Base-by-base conservation (phyloP, 1,140 invertebrate species). In the Maconellicoccus hirsutus region DNA sequence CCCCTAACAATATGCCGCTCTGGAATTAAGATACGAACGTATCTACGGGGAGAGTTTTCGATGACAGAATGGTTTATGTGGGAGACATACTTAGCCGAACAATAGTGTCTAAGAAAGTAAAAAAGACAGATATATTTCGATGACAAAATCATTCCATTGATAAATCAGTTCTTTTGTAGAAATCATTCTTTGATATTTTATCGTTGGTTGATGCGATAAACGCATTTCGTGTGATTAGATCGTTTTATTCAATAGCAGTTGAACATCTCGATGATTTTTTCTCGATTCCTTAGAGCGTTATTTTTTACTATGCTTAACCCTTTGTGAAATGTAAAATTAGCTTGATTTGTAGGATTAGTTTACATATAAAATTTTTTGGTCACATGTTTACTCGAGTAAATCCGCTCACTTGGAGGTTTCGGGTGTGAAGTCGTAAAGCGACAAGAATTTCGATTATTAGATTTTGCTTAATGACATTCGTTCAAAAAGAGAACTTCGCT, bases 41-140 rank as follows among this genome's bases (percentile, higher is more conserved):
- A 33, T 12, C 3, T 33, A 33, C 29, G 29, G 29, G 29, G 52
- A 59, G 52, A 59, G n/a, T 59, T 59, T 59, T 59, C 52, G 52
- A 59, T 59, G 52, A 59, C 52, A 59, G 52, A 59, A 59, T 59
- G 52, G 4, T 59, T 59, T 59, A 59, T 59, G 52, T 59, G 52
- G 52, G 52, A 59, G 52, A 59, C 52, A 22, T 59, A 59, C 52
- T 19, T 22, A 59, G 52, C 21, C 52, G 52, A 59, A 59, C 52
- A 59, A 59, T 59, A 16, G 16, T 59, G 4, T 59, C 52, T 59
- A 59, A n/a, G 52, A 59, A 59, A 59, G 16, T 59, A 22, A 59
- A 16, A 59, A 59, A 4, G 52, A 16, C 52, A 7, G 52, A 59
- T 59, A 59, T 22, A 59, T 59, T 59, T 59, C 52, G 52, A 59